These are phyloP conservation scores for Apis mellifera DNA, from an alignment of 1,140 invertebrate species.

Conservation along the genomic window DNA sequence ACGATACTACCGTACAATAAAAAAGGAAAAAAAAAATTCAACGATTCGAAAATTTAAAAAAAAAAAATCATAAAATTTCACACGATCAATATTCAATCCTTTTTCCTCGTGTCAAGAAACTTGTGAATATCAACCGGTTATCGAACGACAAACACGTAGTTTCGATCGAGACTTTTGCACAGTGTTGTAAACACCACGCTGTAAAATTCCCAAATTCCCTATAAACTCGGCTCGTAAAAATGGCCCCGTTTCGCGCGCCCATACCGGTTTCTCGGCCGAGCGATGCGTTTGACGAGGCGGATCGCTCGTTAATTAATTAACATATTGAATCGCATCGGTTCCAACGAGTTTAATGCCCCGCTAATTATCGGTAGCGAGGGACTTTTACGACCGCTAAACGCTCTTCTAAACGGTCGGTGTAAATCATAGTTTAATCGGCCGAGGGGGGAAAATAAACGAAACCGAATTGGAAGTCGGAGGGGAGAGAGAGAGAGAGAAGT, in stretches of 20 bases:
- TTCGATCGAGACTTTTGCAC: too few species aligned
- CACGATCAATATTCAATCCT: too few species aligned
- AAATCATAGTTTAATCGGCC: slow-evolving; percentile 67
- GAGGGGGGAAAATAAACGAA: not conserved
- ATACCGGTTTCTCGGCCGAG: not conserved
- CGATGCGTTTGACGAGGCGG: slow-evolving; percentile 44
- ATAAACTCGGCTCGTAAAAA: not conserved
- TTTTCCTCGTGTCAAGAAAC: too few species aligned
- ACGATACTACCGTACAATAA: not conserved
- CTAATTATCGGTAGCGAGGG: slow-evolving; percentile 64
- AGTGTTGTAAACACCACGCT: too few species aligned
- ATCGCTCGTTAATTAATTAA: slow-evolving; percentile 62
- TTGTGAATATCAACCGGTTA: too few species aligned
- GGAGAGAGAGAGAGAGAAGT: not conserved
- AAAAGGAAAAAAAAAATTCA: too few species aligned
- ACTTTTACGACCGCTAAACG: slow-evolving; percentile 63
- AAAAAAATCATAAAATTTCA: too few species aligned
- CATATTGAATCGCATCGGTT: slow-evolving; percentile 48
- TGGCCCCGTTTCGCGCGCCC: not conserved
- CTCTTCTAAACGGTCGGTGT: slow-evolving; percentile 58
- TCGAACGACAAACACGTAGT: too few species aligned
- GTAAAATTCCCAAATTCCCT: not conserved
- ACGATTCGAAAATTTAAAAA: too few species aligned
- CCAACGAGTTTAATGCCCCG: slow-evolving; percentile 62
- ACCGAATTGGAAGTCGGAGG: not conserved